phyloP scores from a whole-genome alignment of 2,888 invertebrate genomes.

The Noctua comes region DNA sequence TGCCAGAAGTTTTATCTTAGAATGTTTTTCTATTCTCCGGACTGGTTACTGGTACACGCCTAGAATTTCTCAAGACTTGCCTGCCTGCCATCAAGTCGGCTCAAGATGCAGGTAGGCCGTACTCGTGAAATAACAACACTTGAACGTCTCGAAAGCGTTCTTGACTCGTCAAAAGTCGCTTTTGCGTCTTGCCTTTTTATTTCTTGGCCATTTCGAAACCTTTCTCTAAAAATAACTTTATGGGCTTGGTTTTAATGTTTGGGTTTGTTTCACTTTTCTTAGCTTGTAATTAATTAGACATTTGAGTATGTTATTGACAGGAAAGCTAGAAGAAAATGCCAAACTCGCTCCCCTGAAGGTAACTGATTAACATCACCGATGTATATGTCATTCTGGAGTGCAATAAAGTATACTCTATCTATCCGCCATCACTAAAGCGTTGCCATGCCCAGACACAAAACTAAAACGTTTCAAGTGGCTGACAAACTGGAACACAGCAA shows the following conservation, averaged over 20 bases:
- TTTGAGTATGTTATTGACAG: background rate
- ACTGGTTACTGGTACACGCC: background rate
- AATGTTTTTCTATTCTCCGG: background rate
- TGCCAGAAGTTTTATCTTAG: background rate
- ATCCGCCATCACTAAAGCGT: background rate
- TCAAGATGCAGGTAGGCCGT: slow-evolving; percentile 28
- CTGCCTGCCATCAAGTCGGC: slow-evolving; percentile 1
- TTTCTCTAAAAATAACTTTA: slow-evolving; percentile 34
- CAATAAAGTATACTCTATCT: background rate
- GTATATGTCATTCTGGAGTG: background rate
- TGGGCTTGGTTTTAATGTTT: background rate
- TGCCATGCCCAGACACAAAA: background rate
- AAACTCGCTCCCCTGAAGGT: background rate
- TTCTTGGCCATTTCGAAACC: slow-evolving; percentile 40
- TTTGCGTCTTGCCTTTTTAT: slow-evolving; percentile 45
- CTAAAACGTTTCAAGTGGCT: background rate
- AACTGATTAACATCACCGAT: background rate
- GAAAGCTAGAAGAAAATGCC: background rate
- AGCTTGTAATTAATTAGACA: background rate
- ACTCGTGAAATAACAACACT: slow-evolving; percentile 46
- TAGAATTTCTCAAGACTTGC: slow-evolving; percentile 11
- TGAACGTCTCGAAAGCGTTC: slow-evolving; percentile 41
- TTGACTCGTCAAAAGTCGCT: slow-evolving; percentile 27
- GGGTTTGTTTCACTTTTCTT: background rate
- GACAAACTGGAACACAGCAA: background rate